Conservation (phyloP, 2,888 invertebrate species). For the Orthonevra nobilis region DNA sequence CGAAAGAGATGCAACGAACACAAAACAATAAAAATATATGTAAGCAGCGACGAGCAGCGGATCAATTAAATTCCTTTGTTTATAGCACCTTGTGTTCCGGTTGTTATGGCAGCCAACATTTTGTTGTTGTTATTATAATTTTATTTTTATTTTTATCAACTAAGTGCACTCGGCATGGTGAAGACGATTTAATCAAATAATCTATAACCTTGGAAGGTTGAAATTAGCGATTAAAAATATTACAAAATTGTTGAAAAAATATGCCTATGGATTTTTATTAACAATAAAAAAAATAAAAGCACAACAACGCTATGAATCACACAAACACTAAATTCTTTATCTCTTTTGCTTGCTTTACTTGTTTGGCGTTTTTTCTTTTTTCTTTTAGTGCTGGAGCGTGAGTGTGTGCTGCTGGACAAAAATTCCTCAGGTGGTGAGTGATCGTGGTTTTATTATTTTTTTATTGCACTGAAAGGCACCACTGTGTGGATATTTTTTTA, state of each 20-base stretch:
- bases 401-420: constrained; percentile 54
- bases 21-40: constrained; percentile 48
- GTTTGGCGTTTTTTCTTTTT: constrained; percentile 12
- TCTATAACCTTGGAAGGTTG: not conserved
- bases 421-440: constrained; percentile 64
- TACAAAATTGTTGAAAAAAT: too few relatives aligned
- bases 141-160: not conserved
- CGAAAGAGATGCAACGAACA: constrained; percentile 48
- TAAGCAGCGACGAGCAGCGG: constrained; percentile 35
- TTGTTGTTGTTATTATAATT: too few relatives aligned
- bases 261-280: too few relatives aligned
- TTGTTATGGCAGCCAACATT: constrained; percentile 54
- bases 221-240: too few relatives aligned
- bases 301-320: too few relatives aligned
- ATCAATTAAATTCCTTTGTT: constrained; percentile 69
- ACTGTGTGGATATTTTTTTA: not conserved
- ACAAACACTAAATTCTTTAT: constrained; percentile 44
- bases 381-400: constrained; percentile 31
- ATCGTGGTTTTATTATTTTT: constrained; percentile 33
- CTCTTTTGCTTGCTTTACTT: too few relatives aligned
- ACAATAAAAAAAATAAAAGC: constrained; percentile 14
- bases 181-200: too few relatives aligned
- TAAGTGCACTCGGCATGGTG: constrained; percentile 20
- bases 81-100: constrained; percentile 64
- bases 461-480: constrained; percentile 35